Evolutionary conservation across 2,888 invertebrate genomes (phyloP).

Genomic region (Spisula solida): DNA sequence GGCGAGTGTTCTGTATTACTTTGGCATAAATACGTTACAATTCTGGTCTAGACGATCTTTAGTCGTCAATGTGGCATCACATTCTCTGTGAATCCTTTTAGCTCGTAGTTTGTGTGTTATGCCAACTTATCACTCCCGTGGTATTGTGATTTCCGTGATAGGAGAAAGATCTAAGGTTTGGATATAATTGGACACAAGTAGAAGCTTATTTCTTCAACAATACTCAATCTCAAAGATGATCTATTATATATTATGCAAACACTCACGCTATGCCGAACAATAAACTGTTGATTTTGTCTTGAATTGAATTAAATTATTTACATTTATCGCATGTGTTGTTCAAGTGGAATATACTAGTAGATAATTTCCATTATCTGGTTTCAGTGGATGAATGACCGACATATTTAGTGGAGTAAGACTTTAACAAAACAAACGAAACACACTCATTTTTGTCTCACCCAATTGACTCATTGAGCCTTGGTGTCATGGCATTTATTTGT

Average conservation of each 20-base stretch:
- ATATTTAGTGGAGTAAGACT: too few species aligned
- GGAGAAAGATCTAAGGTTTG: background rate
- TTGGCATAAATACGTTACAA: background rate
- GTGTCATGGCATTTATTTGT: too few species aligned
- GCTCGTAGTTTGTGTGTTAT: background rate
- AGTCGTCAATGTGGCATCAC: background rate
- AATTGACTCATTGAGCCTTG: too few species aligned
- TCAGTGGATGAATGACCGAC: too few species aligned
- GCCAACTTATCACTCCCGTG: background rate
- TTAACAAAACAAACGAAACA: too few species aligned
- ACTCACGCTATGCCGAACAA: background rate
- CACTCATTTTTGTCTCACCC: too few species aligned
- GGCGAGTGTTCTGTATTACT: background rate
- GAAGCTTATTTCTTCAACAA: conserved; percentile 5
- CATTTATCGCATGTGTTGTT: too few species aligned
- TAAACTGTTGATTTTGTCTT: background rate
- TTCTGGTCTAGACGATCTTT: background rate
- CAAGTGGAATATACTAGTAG: too few species aligned
- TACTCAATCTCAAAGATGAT: background rate
- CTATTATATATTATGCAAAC: background rate
- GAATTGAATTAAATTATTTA: background rate
- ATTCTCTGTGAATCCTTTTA: background rate
- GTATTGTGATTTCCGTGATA: background rate
- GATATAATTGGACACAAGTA: conserved; percentile 1
- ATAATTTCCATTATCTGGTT: too few species aligned